Percentiles rank a stretch among this genome's conserved stretches.
Conservation (phyloP, 1,140 invertebrate species). For the Thaumatotibia leucotreta region DNA sequence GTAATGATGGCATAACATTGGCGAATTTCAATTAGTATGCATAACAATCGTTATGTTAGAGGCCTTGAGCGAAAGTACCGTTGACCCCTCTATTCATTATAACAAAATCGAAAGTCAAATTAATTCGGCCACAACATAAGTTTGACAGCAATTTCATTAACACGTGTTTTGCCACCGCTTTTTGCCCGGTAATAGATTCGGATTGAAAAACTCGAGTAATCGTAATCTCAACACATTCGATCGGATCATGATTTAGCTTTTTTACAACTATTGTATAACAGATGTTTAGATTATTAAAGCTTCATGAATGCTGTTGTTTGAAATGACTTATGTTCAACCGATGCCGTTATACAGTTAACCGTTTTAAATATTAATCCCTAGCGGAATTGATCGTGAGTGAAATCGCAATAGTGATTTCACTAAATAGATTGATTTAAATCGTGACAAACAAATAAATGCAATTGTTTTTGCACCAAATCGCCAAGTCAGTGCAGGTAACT, state of each 20-base stretch:
- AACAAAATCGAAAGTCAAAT: slow-evolving; percentile 69
- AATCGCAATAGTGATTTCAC: slow-evolving; percentile 13
- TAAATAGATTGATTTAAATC: slow-evolving; percentile 17
- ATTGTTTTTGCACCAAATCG: slow-evolving; percentile 12
- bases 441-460: slow-evolving; percentile 6
- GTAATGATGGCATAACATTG: slow-evolving; percentile 38
- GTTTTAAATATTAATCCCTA: not conserved
- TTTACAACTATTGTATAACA: slow-evolving; percentile 1
- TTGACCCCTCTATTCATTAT: slow-evolving; percentile 65
- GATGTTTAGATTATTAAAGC: not conserved
- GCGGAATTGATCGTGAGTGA: slow-evolving; percentile 17
- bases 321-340: not conserved
- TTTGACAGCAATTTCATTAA: slow-evolving; percentile 45
- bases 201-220: slow-evolving; percentile 4
- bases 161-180: slow-evolving; percentile 29
- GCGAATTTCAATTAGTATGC: slow-evolving; percentile 28
- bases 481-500: not conserved
- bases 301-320: not conserved
- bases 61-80: slow-evolving; percentile 43
- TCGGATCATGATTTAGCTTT: not conserved
- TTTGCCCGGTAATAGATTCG: not conserved
- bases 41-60: slow-evolving; percentile 41
- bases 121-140: slow-evolving; percentile 52
- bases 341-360: slow-evolving; percentile 1
- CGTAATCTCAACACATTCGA: slow-evolving; percentile 1